These are phyloP conservation scores for Rana temporaria DNA, from an alignment of 2,113 vertebrate genomes.

Conservation along the genomic window DNA sequence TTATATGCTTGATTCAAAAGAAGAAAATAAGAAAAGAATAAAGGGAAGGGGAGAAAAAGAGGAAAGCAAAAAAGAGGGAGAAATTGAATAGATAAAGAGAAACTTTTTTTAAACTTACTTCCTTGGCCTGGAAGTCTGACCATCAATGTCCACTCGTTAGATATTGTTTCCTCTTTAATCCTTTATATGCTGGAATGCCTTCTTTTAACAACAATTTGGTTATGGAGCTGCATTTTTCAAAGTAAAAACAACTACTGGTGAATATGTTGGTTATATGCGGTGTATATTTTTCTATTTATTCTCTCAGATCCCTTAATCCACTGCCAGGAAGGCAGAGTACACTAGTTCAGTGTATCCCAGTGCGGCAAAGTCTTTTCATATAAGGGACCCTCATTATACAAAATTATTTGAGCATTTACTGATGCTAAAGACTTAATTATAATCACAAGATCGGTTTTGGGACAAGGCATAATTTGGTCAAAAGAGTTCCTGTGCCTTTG, in stretches of 20 bases:
- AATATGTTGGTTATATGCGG: no score
- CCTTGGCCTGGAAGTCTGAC: no score
- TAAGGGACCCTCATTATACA: constrained; percentile 11
- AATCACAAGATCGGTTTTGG: constrained; percentile 5
- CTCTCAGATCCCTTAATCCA: neutral
- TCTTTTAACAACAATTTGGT: no score
- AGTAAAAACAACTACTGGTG: neutral
- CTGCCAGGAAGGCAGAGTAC: neutral
- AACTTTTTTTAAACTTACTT: no score
- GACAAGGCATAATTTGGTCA: neutral
- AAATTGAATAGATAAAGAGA: no score
- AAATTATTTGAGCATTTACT: constrained; percentile 26
- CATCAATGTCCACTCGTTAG: no score
- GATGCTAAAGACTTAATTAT: neutral
- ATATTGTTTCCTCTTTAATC: no score
- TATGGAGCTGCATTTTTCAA: neutral
- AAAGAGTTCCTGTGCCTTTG: neutral
- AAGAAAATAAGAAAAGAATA: no score
- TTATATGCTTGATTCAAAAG: no score
- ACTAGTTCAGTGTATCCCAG: neutral
- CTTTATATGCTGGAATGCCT: no score
- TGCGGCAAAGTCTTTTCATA: neutral
- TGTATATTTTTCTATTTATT: neutral
- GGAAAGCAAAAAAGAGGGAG: no score
- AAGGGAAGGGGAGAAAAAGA: no score